phyloP scores from a whole-genome alignment of 2,113 vertebrate genomes.

The Seriola rivoliana region DNA sequence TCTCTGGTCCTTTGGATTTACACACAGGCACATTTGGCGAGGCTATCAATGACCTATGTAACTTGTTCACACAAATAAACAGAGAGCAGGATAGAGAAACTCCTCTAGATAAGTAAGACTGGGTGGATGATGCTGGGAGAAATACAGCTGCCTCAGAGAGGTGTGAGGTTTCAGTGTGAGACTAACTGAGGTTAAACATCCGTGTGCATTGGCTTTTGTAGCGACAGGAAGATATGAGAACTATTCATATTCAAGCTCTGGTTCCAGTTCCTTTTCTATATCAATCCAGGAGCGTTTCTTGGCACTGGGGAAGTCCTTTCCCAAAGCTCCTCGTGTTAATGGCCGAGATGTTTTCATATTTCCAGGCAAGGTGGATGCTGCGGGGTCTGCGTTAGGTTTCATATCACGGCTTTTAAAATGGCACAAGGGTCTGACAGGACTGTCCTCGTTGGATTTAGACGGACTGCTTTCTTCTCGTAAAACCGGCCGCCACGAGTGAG shows the following conservation, averaged over 20 bases:
- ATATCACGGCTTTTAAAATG: background rate
- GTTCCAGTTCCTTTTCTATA: constrained; percentile 72
- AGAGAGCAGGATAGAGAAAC: background rate
- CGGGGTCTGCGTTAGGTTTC: background rate
- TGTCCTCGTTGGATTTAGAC: background rate
- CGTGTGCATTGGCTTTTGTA: background rate
- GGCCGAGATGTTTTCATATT: background rate
- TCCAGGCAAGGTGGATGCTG: accelerated
- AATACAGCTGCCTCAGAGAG: background rate
- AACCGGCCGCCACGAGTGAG: accelerated
- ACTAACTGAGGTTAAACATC: constrained; percentile 23
- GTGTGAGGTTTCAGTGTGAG: constrained; percentile 29
- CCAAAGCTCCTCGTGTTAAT: constrained; percentile 69
- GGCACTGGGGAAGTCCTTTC: constrained; percentile 79
- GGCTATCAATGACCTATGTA: background rate
- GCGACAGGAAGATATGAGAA: background rate
- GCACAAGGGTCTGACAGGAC: background rate
- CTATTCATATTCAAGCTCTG: constrained; percentile 53
- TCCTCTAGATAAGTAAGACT: background rate
- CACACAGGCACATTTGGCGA: constrained; percentile 52
- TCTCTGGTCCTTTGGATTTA: constrained; percentile 34
- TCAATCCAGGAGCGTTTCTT: constrained; percentile 81
- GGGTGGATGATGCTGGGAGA: background rate
- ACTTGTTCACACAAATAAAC: background rate
- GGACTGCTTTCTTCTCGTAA: background rate